Percentiles rank a stretch among this genome's conserved stretches.
These are phyloP conservation scores for Spisula subtruncata DNA, from an alignment of 2,888 invertebrate species.

Conservation along the genomic window DNA sequence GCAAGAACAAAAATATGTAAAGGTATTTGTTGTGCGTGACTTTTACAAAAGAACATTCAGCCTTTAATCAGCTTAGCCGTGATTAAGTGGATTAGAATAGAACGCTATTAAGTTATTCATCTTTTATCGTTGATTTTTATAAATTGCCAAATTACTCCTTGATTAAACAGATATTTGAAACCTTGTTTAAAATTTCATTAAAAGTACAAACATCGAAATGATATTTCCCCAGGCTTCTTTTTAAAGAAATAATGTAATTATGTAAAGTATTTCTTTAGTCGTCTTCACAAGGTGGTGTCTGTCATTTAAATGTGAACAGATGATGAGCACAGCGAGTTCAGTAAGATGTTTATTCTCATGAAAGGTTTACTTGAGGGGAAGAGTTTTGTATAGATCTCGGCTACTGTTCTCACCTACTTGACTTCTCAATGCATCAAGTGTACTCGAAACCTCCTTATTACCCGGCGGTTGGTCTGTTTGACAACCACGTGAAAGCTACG, in stretches of 20 bases:
- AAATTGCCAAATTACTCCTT: constrained; percentile 55
- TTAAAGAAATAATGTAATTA: constrained; percentile 36
- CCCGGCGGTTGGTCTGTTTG: background rate
- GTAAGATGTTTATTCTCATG: constrained; percentile 44
- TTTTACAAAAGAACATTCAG: constrained; percentile 22
- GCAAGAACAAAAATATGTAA: constrained; percentile 16
- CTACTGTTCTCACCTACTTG: constrained; percentile 3
- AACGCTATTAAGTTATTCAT: constrained; percentile 23
- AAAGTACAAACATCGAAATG: constrained; percentile 33
- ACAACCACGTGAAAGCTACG: background rate
- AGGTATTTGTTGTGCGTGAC: constrained; percentile 40
- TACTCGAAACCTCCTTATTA: constrained; percentile 31
- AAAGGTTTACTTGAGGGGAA: background rate
- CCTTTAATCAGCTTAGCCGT: constrained; percentile 25
- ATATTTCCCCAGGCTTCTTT: constrained; percentile 37
- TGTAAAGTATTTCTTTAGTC: constrained; percentile 34
- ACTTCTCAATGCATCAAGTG: background rate
- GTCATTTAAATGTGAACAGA: constrained; percentile 34
- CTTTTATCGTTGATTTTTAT: constrained; percentile 41
- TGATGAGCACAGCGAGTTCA: constrained; percentile 35
- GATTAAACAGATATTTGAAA: constrained; percentile 57
- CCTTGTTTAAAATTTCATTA: constrained; percentile 60
- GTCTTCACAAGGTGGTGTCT: constrained; percentile 32
- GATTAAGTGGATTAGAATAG: constrained; percentile 35
- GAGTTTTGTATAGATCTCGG: background rate